Evolutionary conservation across 2,797 vertebrate genomes (phyloP).

Genomic region (Lacerta bilineata): DNA sequence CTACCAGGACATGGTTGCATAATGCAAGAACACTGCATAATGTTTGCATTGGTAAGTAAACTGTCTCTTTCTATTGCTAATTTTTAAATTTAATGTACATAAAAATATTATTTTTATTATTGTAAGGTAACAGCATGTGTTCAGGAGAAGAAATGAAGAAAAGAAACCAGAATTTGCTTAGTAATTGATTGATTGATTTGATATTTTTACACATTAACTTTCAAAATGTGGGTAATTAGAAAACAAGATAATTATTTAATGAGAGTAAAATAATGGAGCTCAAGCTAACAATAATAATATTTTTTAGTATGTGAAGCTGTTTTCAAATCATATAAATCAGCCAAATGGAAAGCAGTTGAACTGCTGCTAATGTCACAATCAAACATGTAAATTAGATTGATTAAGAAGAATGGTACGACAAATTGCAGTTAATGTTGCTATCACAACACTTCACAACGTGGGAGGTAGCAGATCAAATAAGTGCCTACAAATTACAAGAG

Average conservation of each 20-base stretch:
- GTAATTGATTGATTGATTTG: neutral
- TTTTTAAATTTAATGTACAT: constrained; percentile 1
- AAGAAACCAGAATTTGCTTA: neutral
- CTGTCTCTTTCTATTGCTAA: constrained; percentile 25
- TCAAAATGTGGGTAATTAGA: neutral
- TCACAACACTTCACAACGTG: constrained; percentile 13
- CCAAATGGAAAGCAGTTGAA: constrained; percentile 24
- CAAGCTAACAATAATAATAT: constrained; percentile 15
- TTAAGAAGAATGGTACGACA: constrained; percentile 24
- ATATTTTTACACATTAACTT: neutral
- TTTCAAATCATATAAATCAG: constrained; percentile 17
- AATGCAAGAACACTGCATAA: neutral
- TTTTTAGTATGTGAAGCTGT: neutral
- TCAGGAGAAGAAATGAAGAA: neutral
- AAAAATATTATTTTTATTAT: neutral
- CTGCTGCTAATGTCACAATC: constrained; percentile 33
- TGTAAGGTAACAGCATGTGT: neutral
- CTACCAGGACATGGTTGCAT: neutral
- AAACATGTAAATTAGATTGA: constrained; percentile 45
- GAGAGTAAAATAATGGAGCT: constrained; percentile 22
- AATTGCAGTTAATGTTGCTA: constrained; percentile 3
- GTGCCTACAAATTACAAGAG: neutral
- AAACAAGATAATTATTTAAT: constrained; percentile 22
- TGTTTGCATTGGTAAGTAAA: constrained; percentile 1
- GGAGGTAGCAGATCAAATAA: neutral